Evolutionary conservation across 2,113 vertebrate species (phyloP).

Genomic region (Pristiophorus japonicus): DNA sequence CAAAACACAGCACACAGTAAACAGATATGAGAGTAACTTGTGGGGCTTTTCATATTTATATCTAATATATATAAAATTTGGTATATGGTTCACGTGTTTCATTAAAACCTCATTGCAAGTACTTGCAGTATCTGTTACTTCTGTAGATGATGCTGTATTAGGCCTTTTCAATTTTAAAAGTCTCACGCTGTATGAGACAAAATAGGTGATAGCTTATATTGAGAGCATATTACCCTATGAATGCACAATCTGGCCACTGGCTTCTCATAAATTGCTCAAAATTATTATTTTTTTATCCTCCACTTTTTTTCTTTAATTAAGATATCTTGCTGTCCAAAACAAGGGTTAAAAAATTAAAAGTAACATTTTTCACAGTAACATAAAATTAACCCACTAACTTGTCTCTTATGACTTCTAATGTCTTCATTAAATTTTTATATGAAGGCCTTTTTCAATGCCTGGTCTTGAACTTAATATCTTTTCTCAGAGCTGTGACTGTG

Average conservation of each 20-base stretch:
- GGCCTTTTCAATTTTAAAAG: not conserved
- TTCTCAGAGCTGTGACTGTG: not conserved
- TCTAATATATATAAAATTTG: not conserved
- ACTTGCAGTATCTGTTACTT: not conserved
- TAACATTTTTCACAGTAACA: not conserved
- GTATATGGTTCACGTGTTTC: not conserved
- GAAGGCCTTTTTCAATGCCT: not conserved
- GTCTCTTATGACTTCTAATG: not conserved
- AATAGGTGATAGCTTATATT: not conserved
- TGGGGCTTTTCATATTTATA: not conserved
- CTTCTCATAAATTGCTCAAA: not conserved
- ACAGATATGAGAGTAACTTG: not conserved
- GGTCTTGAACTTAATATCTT: not conserved
- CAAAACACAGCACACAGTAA: not conserved
- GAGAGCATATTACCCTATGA: not conserved
- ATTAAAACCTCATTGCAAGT: not conserved
- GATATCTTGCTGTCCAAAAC: not conserved
- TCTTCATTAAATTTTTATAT: not conserved
- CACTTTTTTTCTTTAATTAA: not conserved
- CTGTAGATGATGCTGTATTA: constrained; percentile 10
- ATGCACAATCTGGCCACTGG: not conserved
- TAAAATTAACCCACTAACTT: not conserved
- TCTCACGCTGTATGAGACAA: not conserved
- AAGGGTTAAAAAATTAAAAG: not conserved
- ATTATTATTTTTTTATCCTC: not conserved